Evolutionary conservation across 53 echinoderm and acorn worm genomes (phyloP), one percentile per base, ranked within the genome.

Genomic region (Glandiceps talaboti): DNA sequence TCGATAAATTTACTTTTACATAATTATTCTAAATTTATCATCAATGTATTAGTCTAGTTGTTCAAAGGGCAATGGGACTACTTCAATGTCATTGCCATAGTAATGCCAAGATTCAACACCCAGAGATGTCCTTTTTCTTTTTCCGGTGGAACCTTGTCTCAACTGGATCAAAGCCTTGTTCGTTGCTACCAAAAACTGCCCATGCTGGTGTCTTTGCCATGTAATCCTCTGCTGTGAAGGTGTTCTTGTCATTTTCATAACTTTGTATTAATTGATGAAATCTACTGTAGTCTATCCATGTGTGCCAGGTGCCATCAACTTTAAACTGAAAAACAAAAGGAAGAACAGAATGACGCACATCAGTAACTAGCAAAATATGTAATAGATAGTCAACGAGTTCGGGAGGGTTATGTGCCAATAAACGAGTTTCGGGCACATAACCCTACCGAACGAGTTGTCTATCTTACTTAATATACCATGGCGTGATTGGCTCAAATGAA

Each of bases 81-180:
- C n/a, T n/a, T n/a, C n/a, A n/a, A n/a, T n/a, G n/a, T n/a, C n/a
- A n/a, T n/a, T n/a, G n/a, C n/a, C n/a, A n/a, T n/a, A 26, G 26
- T 82, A 75, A 75, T 74, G 1, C 29, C 28, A 75, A 29, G 82
- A 73, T 72, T 89, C 81, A 94, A 72, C 96, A 95, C 78, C 96
- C 96, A 82, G 88, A 85, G 25, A 93, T 33, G 73, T 95, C 96
- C 1, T 32, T 31, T 79, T 92, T 92, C 73, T 95, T 95, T 86
- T 95, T 95, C 78, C 90, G 80, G 77, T 87, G 82, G 83, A 95
- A 95, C 32, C 96, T 83, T 1, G 93, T 95, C 86, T 95, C 96
- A 27, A 33, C 74, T 1, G 93, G 92, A 76, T 95, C 96, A 82
- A 95, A 95, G 1, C 92, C 93, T 74, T 92, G 91, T 87, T 95